Evolutionary conservation across 2,797 vertebrate genomes (phyloP).

Genomic region (Rhinophrynus dorsalis): DNA sequence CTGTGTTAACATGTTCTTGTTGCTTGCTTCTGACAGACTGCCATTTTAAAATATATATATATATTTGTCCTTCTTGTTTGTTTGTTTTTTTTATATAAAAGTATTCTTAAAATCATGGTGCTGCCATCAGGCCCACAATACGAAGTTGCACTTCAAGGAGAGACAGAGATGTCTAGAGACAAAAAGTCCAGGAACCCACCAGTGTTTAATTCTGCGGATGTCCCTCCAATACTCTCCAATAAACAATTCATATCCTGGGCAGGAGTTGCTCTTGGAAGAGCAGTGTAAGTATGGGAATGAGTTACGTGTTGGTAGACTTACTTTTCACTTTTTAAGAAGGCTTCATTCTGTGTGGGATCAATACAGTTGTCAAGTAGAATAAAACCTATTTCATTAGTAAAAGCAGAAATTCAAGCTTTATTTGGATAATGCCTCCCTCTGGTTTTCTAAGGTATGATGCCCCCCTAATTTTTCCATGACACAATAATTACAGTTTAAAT

Average conservation of each 20-base stretch:
- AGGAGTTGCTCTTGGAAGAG: slow-evolving; percentile 84
- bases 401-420: too few relatives aligned
- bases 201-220: slow-evolving; percentile 57
- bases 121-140: slow-evolving; percentile 92
- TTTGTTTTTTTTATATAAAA: slow-evolving; percentile 57
- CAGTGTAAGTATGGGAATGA: slow-evolving; percentile 77
- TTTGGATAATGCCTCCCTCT: too few relatives aligned
- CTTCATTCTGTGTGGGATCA: too few relatives aligned
- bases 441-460: too few relatives aligned
- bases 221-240: slow-evolving; percentile 91
- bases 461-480: too few relatives aligned
- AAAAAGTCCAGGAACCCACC: slow-evolving; percentile 49
- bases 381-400: too few relatives aligned
- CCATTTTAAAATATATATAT: background rate
- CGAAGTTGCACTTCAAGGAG: slow-evolving; percentile 86
- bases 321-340: too few relatives aligned
- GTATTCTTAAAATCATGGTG: slow-evolving; percentile 88
- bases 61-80: background rate
- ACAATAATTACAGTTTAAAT: too few relatives aligned
- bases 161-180: slow-evolving; percentile 57
- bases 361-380: too few relatives aligned
- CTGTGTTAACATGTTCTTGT: slow-evolving; percentile 58
- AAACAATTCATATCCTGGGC: slow-evolving; percentile 94
- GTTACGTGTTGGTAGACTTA: too few relatives aligned
- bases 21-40: background rate